Evolutionary conservation across 2,888 invertebrate species (phyloP).

Genomic region (Lasioglossum morio): DNA sequence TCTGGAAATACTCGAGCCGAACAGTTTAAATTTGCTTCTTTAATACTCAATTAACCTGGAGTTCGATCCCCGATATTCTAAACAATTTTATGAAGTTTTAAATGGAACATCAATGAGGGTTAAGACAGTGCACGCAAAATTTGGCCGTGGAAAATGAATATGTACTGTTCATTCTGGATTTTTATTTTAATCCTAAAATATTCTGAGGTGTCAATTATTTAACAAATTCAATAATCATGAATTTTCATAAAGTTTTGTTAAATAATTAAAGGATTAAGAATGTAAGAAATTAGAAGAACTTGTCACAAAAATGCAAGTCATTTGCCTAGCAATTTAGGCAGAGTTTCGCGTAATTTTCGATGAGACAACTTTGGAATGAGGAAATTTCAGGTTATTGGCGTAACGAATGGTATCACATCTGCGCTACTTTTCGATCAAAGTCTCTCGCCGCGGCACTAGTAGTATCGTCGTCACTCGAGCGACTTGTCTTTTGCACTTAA

Average conservation of each 20-base stretch:
- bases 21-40: not conserved
- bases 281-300: not conserved
- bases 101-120: too few species aligned
- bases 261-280: not conserved
- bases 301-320: not conserved
- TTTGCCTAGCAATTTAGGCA: not conserved
- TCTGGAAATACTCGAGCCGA: not conserved
- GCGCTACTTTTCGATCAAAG: not conserved
- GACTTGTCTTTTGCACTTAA: conserved; percentile 45
- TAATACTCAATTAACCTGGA: not conserved
- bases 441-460: not conserved
- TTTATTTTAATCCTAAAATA: not conserved
- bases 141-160: too few species aligned
- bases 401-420: not conserved
- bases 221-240: not conserved
- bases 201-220: too few species aligned
- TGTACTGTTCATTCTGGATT: too few species aligned
- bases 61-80: not conserved
- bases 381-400: not conserved
- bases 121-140: too few species aligned
- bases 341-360: not conserved
- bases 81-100: not conserved
- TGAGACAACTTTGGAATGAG: not conserved
- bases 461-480: conserved; percentile 26
- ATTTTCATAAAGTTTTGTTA: not conserved